Base-by-base conservation (phyloP, 1,140 invertebrate species). In the Latrodectus geometricus region DNA sequence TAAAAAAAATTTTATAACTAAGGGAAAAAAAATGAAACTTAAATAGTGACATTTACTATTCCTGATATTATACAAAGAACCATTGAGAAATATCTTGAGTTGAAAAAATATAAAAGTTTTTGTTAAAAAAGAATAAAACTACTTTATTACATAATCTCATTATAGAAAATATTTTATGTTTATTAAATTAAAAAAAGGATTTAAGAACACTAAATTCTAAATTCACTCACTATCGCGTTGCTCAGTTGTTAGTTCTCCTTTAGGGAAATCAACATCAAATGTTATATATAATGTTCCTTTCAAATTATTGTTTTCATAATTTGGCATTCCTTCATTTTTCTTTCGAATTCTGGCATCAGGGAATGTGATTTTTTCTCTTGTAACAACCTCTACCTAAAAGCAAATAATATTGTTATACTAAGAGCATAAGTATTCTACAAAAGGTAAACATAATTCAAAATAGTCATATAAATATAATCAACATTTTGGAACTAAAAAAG, bases 261-360 rank as follows among this genome's bases (percentile, higher is more conserved):
- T 98, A 17, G 99, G 99, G 91, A 99, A 99, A 89, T 98, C 97
- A 81, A 99, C 95, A 92, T 99, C 98, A 92, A 99, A 99, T 48
- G 98, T 99, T 82, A 99, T 96, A 91, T 96, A 98, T 23, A 99
- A 92, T 90, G 95, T 96, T 72, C 99, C 99, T 91, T 95, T 95
- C 8, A 97, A 92, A 92, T 99, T 98, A 90, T 99, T 99, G 91
- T 99, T 98, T 74, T 99, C 96, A 92, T 98, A 98, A 91, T 98
- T 98, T 4, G 98, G 98, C 98, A 99, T 99, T 68, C 98, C 98
- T 92, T 99, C 98, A 61, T 96, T 96, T 92, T 98, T 97, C 93
- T 99, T 99, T 8, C 96, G 93, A 89, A 99, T 98, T 87, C 93
- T 90, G 2, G 98, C 97, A 50, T 98, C 98, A 7, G 97, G 96